Conservation (phyloP, 2,888 invertebrate species). For the Diaphora mendica region DNA sequence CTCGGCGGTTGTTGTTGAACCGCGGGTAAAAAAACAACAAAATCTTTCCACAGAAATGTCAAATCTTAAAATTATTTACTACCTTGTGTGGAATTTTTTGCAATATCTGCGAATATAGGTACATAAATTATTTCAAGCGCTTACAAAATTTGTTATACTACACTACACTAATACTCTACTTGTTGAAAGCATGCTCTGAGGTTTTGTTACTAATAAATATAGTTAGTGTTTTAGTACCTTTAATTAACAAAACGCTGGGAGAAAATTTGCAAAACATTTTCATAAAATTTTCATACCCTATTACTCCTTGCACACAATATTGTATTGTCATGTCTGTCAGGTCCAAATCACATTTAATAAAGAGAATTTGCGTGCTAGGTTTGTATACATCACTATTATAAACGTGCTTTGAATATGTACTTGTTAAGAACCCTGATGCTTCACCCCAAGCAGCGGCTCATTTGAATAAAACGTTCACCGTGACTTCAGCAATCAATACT, state of each 20-base stretch:
- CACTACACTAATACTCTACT: not conserved
- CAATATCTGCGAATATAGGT: not conserved
- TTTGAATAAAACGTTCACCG: conserved; percentile 8
- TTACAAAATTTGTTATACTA: not conserved
- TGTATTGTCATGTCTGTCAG: not conserved
- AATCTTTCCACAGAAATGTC: too few relatives aligned
- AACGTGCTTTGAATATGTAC: conserved; percentile 1
- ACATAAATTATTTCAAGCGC: not conserved
- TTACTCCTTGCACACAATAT: not conserved
- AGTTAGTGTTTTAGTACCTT: not conserved
- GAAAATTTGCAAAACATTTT: not conserved
- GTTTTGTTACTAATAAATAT: not conserved
- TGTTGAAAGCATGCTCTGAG: not conserved
- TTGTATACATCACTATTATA: not conserved
- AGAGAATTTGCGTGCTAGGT: not conserved
- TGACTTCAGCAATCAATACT: not conserved
- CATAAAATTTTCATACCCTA: not conserved
- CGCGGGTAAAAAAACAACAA: too few relatives aligned
- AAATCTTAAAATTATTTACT: too few relatives aligned
- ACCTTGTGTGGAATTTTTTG: not conserved
- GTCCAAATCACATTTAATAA: not conserved
- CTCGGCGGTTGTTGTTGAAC: too few relatives aligned
- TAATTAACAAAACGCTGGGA: not conserved
- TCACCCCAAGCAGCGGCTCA: not conserved
- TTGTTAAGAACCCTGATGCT: not conserved